Evolutionary conservation across 2,797 vertebrate species (phyloP).

Genomic region (Harpagifer antarcticus): DNA sequence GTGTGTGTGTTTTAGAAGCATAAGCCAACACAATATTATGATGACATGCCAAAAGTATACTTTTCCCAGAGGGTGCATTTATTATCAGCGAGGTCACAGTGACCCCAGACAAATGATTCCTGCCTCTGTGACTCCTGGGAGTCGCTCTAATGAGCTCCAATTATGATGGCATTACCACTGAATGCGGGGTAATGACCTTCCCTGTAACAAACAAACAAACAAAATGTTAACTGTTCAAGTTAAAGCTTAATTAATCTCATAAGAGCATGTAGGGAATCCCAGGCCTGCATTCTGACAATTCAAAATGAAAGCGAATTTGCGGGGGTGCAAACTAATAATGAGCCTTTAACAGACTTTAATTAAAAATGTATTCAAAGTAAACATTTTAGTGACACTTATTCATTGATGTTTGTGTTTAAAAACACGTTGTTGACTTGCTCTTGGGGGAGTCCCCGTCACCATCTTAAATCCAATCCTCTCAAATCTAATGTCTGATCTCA

Average conservation of each 20-base stretch:
- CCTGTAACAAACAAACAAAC: conserved; percentile 70
- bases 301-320: conserved; percentile 20
- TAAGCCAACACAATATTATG: conserved; percentile 9
- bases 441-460: background rate
- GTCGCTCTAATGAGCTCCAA: conserved; percentile 57
- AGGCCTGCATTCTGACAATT: conserved; percentile 22
- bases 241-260: conserved; percentile 66
- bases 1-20: background rate
- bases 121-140: conserved; percentile 47
- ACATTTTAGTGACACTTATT: conserved; percentile 6
- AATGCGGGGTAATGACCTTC: conserved; percentile 60
- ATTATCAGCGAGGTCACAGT: conserved; percentile 34
- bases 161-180: conserved; percentile 51
- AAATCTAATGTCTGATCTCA: conserved; percentile 14
- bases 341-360: conserved; percentile 16
- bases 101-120: conserved; percentile 40
- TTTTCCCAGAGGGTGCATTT: conserved; percentile 19
- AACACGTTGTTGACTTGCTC: background rate
- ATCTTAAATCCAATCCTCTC: background rate
- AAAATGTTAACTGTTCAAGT: conserved; percentile 53
- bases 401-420: background rate
- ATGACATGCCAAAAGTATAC: background rate
- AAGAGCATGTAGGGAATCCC: conserved; percentile 29
- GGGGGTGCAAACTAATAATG: background rate
- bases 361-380: conserved; percentile 26